These are phyloP conservation scores for Heliconius congener DNA, from an alignment of 1,140 invertebrate species.

Conservation along the genomic window DNA sequence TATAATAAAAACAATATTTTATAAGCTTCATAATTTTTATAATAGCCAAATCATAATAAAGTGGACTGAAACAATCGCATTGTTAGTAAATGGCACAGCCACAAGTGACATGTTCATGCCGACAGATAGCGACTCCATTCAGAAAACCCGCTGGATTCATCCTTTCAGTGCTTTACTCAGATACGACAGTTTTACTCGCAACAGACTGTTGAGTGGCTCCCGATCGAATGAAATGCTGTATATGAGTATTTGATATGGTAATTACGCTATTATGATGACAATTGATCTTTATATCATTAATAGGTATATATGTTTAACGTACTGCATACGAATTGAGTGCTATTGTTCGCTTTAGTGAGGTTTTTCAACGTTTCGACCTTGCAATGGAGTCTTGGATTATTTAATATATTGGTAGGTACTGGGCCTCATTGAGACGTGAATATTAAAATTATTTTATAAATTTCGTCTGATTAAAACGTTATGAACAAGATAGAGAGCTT, in stretches of 20 bases:
- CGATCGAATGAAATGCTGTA: constrained; percentile 24
- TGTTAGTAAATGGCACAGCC: constrained; percentile 36
- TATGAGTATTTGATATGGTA: constrained; percentile 22
- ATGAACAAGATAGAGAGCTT: constrained; percentile 7
- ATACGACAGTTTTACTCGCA: constrained; percentile 50
- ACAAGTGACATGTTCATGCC: constrained; percentile 44
- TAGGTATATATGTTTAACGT: constrained; percentile 9
- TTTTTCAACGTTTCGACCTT: background rate
- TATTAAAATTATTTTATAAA: constrained; percentile 6
- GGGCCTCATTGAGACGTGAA: background rate
- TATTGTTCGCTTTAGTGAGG: background rate
- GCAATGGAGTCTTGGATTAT: background rate
- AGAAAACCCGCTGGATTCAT: constrained; percentile 47
- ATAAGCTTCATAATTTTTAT: background rate
- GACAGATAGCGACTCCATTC: constrained; percentile 52
- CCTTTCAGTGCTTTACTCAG: constrained; percentile 49
- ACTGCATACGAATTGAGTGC: constrained; percentile 6
- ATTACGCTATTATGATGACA: constrained; percentile 18
- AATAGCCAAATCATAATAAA: constrained; percentile 38
- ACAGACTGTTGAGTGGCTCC: constrained; percentile 31
- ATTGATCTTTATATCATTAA: constrained; percentile 19
- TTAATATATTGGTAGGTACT: background rate
- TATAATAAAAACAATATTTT: too few relatives aligned
- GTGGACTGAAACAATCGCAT: constrained; percentile 36
- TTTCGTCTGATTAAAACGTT: constrained; percentile 1